These are phyloP conservation scores for Heterodera carotae DNA, from an alignment of 1,140 invertebrate genomes.

Conservation along the genomic window DNA sequence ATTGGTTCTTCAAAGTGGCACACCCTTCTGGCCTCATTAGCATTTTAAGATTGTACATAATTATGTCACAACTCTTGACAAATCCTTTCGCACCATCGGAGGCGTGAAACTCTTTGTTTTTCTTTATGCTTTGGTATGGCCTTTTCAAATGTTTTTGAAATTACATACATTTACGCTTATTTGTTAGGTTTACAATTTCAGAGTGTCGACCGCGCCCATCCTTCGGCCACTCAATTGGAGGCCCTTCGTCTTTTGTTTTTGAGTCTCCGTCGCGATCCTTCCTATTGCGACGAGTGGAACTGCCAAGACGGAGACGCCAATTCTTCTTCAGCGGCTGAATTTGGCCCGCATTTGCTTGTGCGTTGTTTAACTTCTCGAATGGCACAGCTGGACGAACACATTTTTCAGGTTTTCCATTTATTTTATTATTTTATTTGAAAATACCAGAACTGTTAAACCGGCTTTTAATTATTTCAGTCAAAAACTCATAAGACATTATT, in stretches of 20 bases:
- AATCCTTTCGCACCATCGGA: slow-evolving; percentile 45
- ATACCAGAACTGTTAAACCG: too few relatives aligned
- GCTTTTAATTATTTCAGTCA: too few relatives aligned
- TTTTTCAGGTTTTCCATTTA: slow-evolving; percentile 34
- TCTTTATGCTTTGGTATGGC: slow-evolving; percentile 48
- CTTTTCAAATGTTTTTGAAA: slow-evolving; percentile 7
- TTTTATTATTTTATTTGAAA: slow-evolving; percentile 27
- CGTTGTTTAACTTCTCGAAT: slow-evolving; percentile 42
- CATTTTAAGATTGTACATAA: slow-evolving; percentile 29
- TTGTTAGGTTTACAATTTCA: slow-evolving; percentile 28
- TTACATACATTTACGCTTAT: slow-evolving; percentile 14
- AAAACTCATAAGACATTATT: too few relatives aligned
- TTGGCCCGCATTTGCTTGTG: slow-evolving; percentile 27
- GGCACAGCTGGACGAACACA: slow-evolving; percentile 36
- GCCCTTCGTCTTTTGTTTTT: slow-evolving; percentile 36
- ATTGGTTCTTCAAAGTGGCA: slow-evolving; percentile 22
- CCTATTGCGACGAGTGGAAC: slow-evolving; percentile 35
- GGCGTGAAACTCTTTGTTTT: slow-evolving; percentile 48
- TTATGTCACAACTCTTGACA: slow-evolving; percentile 34
- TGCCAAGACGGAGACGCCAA: not conserved
- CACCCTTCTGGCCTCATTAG: too few relatives aligned
- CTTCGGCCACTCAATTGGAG: slow-evolving; percentile 30
- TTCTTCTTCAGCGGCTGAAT: not conserved
- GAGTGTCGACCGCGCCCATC: slow-evolving; percentile 41
- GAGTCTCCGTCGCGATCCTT: slow-evolving; percentile 46